Conservation (phyloP, 1,140 invertebrate species). For the Bombus picipes region DNA sequence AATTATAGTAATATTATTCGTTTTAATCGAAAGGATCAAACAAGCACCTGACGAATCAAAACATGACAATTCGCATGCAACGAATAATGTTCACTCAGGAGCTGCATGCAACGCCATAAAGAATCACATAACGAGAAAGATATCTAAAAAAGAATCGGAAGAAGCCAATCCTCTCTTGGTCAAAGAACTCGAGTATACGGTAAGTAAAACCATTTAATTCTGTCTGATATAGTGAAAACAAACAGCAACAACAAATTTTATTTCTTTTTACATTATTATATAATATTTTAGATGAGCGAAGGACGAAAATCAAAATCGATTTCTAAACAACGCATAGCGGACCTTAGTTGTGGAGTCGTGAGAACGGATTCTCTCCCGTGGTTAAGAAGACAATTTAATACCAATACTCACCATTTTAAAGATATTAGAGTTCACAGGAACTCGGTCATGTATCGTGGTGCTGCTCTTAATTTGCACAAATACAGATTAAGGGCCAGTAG, state of each 20-base stretch:
- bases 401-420: slow-evolving; percentile 88
- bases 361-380: slow-evolving; percentile 81
- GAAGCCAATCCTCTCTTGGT: slow-evolving; percentile 70
- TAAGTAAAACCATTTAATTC: slow-evolving; percentile 47
- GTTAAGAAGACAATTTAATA: slow-evolving; percentile 85
- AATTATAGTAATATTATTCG: background rate
- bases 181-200: slow-evolving; percentile 67
- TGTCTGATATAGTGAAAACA: no score
- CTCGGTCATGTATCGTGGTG: slow-evolving; percentile 92
- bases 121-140: slow-evolving; percentile 59
- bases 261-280: background rate
- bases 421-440: slow-evolving; percentile 90
- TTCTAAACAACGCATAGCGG: slow-evolving; percentile 64
- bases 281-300: slow-evolving; percentile 62
- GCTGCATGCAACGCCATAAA: slow-evolving; percentile 59
- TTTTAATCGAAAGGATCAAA: slow-evolving; percentile 70
- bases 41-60: slow-evolving; percentile 71
- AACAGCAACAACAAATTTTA: background rate
- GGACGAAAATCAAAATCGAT: slow-evolving; percentile 66
- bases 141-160: slow-evolving; percentile 72
- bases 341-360: slow-evolving; percentile 62
- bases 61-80: background rate
- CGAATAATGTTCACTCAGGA: slow-evolving; percentile 24
- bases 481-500: slow-evolving; percentile 93
- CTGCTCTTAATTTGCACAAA: slow-evolving; percentile 90